phyloP scores from a whole-genome alignment of 2,797 vertebrate genomes.

The Sebastes kiyomatsui region DNA sequence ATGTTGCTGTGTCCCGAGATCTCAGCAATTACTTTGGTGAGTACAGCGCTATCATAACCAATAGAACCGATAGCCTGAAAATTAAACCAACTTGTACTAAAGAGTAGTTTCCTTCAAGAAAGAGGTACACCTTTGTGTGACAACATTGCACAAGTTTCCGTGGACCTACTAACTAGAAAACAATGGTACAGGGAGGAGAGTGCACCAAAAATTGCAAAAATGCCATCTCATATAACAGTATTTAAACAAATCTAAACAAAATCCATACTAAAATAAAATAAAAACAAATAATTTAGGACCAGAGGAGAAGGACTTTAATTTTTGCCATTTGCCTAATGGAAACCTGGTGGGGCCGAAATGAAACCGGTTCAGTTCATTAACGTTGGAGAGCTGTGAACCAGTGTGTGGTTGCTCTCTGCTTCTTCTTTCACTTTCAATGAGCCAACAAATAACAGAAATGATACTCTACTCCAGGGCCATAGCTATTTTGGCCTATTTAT shows the following conservation, averaged over 20 bases:
- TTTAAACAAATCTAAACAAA: neutral
- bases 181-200: neutral
- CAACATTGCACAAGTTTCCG: neutral
- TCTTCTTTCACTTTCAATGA: neutral
- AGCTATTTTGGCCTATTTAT: no score
- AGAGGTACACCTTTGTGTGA: neutral
- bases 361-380: neutral
- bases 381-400: neutral
- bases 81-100: neutral
- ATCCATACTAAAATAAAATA: neutral
- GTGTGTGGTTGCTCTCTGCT: neutral
- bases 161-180: neutral
- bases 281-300: no score
- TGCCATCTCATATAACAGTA: accelerated
- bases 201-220: neutral
- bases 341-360: neutral
- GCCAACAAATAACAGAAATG: neutral
- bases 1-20: neutral
- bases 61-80: neutral
- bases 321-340: neutral
- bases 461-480: neutral
- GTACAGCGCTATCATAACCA: neutral
- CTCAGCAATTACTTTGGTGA: neutral
- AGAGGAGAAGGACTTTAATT: neutral
- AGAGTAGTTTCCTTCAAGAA: accelerated